These are phyloP conservation scores for Dinoponera quadriceps DNA, from an alignment of 1,140 invertebrate species.

Conservation along the genomic window DNA sequence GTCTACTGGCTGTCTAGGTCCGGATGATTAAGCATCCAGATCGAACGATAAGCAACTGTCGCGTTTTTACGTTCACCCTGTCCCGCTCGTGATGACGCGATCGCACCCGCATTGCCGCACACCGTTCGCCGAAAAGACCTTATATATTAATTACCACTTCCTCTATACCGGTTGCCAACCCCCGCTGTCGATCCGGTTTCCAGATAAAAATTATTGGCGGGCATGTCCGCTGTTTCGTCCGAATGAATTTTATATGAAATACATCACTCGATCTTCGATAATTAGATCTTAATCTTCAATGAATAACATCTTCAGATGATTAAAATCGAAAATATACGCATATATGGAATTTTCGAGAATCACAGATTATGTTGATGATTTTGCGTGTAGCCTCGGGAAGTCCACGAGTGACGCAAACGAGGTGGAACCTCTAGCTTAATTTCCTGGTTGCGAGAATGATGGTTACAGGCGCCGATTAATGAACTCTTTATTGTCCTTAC, in stretches of 20 bases:
- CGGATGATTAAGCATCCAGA: not conserved
- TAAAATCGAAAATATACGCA: no score
- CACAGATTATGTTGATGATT: no score
- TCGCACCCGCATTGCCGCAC: conserved; percentile 41
- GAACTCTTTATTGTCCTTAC: no score
- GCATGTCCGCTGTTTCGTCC: not conserved
- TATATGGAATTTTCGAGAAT: no score
- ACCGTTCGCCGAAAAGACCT: not conserved
- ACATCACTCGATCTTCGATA: not conserved
- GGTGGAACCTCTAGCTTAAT: no score
- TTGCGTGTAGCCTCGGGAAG: no score
- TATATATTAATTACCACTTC: conserved; percentile 28
- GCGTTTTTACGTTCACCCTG: not conserved
- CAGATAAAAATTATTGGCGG: not conserved
- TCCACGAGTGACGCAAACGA: no score
- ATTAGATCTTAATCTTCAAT: no score
- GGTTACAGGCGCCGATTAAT: no score
- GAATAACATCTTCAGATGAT: no score
- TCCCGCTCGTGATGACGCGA: not conserved
- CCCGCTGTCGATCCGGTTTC: not conserved
- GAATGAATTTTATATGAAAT: not conserved
- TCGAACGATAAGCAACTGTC: not conserved
- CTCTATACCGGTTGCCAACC: not conserved
- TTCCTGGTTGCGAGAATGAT: no score
- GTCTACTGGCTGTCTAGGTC: not conserved